Conservation (phyloP, 2,888 invertebrate species). For the Apantesis nais region DNA sequence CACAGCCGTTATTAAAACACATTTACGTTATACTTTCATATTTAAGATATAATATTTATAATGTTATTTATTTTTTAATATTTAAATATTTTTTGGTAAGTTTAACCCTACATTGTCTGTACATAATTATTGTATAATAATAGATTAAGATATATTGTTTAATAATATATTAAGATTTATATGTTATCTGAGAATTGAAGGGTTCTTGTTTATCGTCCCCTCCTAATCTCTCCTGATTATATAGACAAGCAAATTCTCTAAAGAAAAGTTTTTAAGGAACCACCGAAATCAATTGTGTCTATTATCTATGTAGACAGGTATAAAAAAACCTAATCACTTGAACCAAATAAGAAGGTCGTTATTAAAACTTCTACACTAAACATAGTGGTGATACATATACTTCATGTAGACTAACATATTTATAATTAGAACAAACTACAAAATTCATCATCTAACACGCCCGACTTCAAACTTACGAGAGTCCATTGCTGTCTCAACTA, state of each 20-base stretch:
- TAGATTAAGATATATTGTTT: too few species aligned
- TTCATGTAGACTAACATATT: not conserved
- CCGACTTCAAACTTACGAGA: slow-evolving; percentile 16
- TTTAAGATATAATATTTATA: not conserved
- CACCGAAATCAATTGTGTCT: not conserved
- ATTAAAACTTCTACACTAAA: not conserved
- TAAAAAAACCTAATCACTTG: not conserved
- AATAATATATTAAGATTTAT: too few species aligned
- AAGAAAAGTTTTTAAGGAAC: not conserved
- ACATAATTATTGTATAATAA: not conserved
- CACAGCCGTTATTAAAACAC: slow-evolving; percentile 27
- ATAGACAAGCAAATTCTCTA: not conserved
- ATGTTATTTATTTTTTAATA: too few species aligned
- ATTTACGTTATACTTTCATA: slow-evolving; percentile 10
- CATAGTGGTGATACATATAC: not conserved
- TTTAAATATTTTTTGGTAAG: not conserved
- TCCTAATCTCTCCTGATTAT: not conserved
- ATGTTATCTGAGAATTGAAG: not conserved
- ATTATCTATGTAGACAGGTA: too few species aligned
- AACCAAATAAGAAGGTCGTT: not conserved
- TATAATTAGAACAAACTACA: slow-evolving; percentile 15
- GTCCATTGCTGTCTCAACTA: slow-evolving; percentile 43
- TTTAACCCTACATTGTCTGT: not conserved
- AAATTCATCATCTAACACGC: slow-evolving; percentile 12
- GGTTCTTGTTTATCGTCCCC: too few species aligned